Evolutionary conservation across 2,888 invertebrate species (phyloP).

Genomic region (Drepana falcataria): DNA sequence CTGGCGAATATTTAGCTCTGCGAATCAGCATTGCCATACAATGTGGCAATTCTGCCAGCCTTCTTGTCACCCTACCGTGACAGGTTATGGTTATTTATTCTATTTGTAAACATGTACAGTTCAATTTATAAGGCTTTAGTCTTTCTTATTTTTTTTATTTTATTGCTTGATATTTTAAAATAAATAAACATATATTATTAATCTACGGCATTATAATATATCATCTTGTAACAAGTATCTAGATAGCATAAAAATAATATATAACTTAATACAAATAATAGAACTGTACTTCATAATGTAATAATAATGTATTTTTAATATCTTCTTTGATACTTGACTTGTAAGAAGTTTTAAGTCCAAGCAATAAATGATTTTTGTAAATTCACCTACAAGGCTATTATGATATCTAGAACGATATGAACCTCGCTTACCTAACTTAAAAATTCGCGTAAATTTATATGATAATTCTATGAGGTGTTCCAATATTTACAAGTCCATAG

Average conservation of each 20-base stretch:
- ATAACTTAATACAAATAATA: not conserved
- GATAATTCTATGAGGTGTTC: slow-evolving; percentile 22
- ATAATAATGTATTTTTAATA: not conserved
- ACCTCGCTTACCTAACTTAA: slow-evolving; percentile 19
- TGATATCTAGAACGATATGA: slow-evolving; percentile 53
- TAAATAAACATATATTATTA: not conserved
- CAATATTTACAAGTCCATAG: slow-evolving; percentile 10
- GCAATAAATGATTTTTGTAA: slow-evolving; percentile 11
- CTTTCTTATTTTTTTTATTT: not conserved
- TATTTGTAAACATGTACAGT: no score
- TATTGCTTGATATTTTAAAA: not conserved
- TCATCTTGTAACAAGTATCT: not conserved
- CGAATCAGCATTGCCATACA: no score
- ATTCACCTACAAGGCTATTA: slow-evolving; percentile 12
- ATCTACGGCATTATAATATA: not conserved
- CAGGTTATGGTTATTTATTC: no score
- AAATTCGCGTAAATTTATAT: slow-evolving; percentile 27
- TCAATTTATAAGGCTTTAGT: no score
- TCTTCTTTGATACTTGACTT: no score
- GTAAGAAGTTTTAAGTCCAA: slow-evolving; percentile 17
- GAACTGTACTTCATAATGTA: slow-evolving; percentile 1
- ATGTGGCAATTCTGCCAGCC: no score
- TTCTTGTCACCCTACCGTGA: no score
- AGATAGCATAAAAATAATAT: not conserved
- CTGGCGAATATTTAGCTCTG: no score